Evolutionary conservation across 2,888 invertebrate genomes (phyloP), one percentile per base, ranked within the genome.

Genomic region (Torymus auratus): DNA sequence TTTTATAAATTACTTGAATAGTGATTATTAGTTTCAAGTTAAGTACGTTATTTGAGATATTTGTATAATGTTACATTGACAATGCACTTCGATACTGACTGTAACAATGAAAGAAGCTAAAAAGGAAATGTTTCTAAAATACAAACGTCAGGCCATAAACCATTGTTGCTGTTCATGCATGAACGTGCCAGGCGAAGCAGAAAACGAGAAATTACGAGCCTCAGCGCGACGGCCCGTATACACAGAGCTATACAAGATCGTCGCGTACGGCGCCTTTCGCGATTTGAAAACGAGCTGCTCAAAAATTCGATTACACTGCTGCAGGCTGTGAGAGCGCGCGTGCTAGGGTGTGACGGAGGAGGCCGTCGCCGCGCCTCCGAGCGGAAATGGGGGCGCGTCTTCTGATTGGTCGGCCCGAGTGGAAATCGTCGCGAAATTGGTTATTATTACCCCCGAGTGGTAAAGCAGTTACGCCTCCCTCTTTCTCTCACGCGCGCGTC

Each of bases 371-470:
- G 17, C n/a, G 23, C 78, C 67, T 78, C 69, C 78, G 28, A 80
- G 78, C 89, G 90, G 90, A 90, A 90, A 90, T 88, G 86, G 87
- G 86, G 86, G 85, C 88, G 88, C 87, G 88, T 86, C 87, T 88
- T 89, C 88, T 90, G 89, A 90, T 90, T 90, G 89, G 88, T 86
- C 86, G 86, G 87, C 85, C 85, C 85, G 81, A 85, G 88, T 88
- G 90, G 89, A 90, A 90, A 90, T 90, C 89, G 86, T 86, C 87
- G 87, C 86, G 90, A 90, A 88, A 90, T 90, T 90, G 90, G 90
- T 90, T 90, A 90, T 90, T 90, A 90, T 90, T 90, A 90, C 88
- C 85, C 85, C 85, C 41, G 41, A 41, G 88, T 87, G 41, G 53
- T 89, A 88, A 89, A 80, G 55, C 68, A 41, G 55, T 78, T 67